Base-by-base conservation (phyloP, 2,797 vertebrate species). In the Catamblyrhynchus diadema region DNA sequence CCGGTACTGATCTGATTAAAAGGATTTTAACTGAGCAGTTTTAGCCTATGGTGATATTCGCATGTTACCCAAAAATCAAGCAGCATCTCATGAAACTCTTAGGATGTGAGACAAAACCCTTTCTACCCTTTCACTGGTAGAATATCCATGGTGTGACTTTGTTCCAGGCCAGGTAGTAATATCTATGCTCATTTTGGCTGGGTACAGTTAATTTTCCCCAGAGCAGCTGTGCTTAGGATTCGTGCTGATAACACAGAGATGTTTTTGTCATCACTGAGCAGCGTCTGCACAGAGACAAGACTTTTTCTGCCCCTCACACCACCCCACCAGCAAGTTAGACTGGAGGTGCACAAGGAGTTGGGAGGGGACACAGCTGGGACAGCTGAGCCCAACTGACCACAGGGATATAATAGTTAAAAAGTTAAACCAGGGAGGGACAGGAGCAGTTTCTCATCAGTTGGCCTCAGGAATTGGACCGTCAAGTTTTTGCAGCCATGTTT, bases 211-310 rank as follows among this genome's bases (percentile, higher is more conserved):
- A 78, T 23, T 60, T 47, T 35, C 45, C 42, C 30, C 41, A 35
- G 1, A n/a, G 22, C 48, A 27, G 14, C 59, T 39, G 25, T 47
- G 25, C 8, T 45, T 32, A 8, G 17, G 30, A 23, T 28, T 83
- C 33, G 1, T 65, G 33, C n/a, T 78, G 45, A 45, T 39, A 65
- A 35, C 39, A 51, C 15, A 32, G 39, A 15, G 28, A 45, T 19
- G 22, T 9, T 83, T 77, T 53, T 30, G 19, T 23, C 21, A 32
- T 18, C 15, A 1, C 21, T 25, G 15, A 64, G 14, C 21, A 57
- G 57, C 0, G 0, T 9, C 33, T 53, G 22, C 54, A 35, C 12
- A 27, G n/a, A 42, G 35, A 5, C 35, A n/a, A 61, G 19, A 33
- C 3, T 18, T 71, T 45, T 64, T 20, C 25, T 83, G 37, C n/a